Base-by-base conservation (phyloP, 2,888 invertebrate species). In the Biston stratarius region DNA sequence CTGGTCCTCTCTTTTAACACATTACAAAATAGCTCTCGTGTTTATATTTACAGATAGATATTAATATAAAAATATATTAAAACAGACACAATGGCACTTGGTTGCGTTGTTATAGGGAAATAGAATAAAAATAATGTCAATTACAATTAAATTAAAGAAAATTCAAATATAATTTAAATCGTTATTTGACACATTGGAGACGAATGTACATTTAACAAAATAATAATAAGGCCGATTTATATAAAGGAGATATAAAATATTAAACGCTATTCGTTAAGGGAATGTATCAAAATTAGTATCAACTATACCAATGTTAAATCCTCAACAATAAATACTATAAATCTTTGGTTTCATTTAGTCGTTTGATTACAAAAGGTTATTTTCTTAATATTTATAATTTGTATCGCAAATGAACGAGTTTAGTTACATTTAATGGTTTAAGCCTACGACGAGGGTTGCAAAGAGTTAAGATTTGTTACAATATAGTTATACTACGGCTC, bases 311-410 rank as follows among this genome's bases (percentile, higher is more conserved):
- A 85, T 81, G 88, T 87, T 86, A 88, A 84, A 84, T 86, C 85
- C 83, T 88, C 90, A 87, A 89, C 87, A 90, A 90, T 92, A 92
- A 92, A 92, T 91, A 92, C 89, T 92, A 90, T 88, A 89, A 90
- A 89, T 92, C 93, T 93, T 93, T 93, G 93, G 93, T 90, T 90
- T 89, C 86, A 88, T 87, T 88, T 87, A 89, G 90, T 90, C 89
- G 87, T 83, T 89, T 82, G 87, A 87, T 87, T 90, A 86, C 82
- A 85, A 87, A 87, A 86, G 77, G 78, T 81, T 77, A 73, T 71
- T 70, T 76, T 71, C 77, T 75, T 63, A 66, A 75, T 70, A 61
- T 76, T 77, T 74, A 76, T 77, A 71, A 77, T 75, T 75, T 75
- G 72, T 75, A 74, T 80, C 71, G 79, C 78, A 80, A 77, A 77